A percentile compares a stretch with the other conserved stretches of the same genome.
phyloP scores from a whole-genome alignment of 2,888 invertebrate genomes.

The Hirtodrosophila alboralis region DNA sequence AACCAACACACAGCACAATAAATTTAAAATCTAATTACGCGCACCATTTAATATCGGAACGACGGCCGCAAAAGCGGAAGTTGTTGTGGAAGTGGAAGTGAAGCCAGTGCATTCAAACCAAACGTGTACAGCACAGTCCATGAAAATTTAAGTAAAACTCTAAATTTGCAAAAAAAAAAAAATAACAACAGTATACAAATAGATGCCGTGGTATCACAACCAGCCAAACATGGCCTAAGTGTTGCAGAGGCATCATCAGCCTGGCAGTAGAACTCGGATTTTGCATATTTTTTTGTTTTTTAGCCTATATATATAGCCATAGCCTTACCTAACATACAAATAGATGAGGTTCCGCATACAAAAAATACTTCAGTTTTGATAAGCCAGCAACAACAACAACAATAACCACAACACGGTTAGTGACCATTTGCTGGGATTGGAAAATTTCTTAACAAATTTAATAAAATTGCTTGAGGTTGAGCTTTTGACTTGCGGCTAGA shows the following conservation, averaged over 20 bases:
- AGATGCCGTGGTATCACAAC: no score
- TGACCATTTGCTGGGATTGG: conserved; percentile 42
- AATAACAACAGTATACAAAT: no score
- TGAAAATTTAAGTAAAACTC: conserved; percentile 13
- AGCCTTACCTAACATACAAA: conserved; percentile 48
- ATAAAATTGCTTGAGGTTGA: conserved; percentile 76
- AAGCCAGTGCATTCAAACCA: conserved; percentile 16
- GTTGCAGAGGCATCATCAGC: no score
- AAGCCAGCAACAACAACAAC: conserved; percentile 41
- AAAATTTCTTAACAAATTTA: conserved; percentile 54
- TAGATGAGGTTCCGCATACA: conserved; percentile 43
- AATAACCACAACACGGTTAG: conserved; percentile 57
- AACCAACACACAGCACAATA: conserved; percentile 57
- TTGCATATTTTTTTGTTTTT: no score
- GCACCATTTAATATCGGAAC: conserved; percentile 75
- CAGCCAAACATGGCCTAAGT: no score
- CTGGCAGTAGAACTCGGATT: no score
- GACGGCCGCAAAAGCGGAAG: conserved; percentile 32
- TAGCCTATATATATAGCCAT: no score
- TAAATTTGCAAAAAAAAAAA: conserved; percentile 29
- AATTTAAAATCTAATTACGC: conserved; percentile 79
- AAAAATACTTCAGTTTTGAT: conserved; percentile 73
- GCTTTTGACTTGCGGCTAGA: conserved; percentile 71
- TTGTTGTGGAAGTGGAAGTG: conserved; percentile 20
- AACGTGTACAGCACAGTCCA: conserved; percentile 53